Evolutionary conservation across 2,888 invertebrate genomes (phyloP).

Genomic region (Philopedon plagiatum): DNA sequence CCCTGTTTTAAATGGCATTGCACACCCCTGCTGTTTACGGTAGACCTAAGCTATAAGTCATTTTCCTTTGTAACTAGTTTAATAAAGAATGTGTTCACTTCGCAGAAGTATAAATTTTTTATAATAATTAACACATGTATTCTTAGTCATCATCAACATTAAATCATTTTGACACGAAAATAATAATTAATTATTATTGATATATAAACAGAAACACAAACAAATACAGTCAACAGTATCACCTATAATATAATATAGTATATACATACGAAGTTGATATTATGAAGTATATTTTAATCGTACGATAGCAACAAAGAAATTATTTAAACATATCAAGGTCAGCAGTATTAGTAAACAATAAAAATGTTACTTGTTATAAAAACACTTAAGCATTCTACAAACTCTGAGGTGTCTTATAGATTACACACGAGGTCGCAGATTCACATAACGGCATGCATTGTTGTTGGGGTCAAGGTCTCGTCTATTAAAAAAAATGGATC

Average conservation of each 20-base stretch:
- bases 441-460: background rate
- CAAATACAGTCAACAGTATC: background rate
- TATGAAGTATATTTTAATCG: background rate
- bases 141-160: background rate
- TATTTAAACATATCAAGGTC: slow-evolving; percentile 33
- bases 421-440: background rate
- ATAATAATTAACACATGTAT: background rate
- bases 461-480: background rate
- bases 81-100: too few species aligned
- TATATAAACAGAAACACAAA: background rate
- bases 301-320: slow-evolving; percentile 23
- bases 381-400: slow-evolving; percentile 10
- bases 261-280: background rate
- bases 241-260: background rate
- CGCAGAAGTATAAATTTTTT: background rate
- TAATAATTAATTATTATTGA: slow-evolving; percentile 1
- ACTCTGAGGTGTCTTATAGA: slow-evolving; percentile 12
- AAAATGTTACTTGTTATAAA: slow-evolving; percentile 23
- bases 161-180: background rate
- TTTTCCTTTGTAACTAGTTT: too few species aligned
- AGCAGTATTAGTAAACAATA: slow-evolving; percentile 31
- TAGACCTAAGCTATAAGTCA: too few species aligned
- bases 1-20: too few species aligned
- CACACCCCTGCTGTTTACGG: too few species aligned
- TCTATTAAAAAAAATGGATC: background rate